Evolutionary conservation across 2,888 invertebrate genomes (phyloP).

Genomic region (Drosophila vallismaia): DNA sequence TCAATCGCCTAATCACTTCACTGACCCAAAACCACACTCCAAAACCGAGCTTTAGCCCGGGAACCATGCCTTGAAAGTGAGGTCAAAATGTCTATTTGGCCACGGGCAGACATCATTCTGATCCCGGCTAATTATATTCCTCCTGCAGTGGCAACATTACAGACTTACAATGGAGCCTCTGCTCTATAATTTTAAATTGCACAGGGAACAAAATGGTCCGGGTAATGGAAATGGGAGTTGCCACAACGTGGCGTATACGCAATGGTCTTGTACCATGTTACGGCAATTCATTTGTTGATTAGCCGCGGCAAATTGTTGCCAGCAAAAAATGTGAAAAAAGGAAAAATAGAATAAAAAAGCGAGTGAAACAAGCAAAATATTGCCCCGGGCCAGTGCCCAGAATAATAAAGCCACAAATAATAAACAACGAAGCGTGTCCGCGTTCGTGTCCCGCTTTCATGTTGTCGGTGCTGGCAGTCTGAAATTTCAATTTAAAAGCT

Average conservation of each 20-base stretch:
- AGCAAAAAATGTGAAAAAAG: not conserved
- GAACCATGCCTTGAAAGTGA: not conserved
- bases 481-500: conserved; percentile 58
- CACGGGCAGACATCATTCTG: conserved; percentile 4
- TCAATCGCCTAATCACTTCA: conserved; percentile 29
- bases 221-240: not conserved
- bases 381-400: conserved; percentile 35
- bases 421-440: conserved; percentile 39
- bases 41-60: no score
- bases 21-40: not conserved
- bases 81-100: conserved; percentile 20
- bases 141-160: conserved; percentile 32
- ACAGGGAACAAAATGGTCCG: conserved; percentile 5
- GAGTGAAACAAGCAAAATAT: conserved; percentile 24
- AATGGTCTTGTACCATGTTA: conserved; percentile 46
- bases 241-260: conserved; percentile 54
- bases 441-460: conserved; percentile 20
- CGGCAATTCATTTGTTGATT: conserved; percentile 63
- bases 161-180: conserved; percentile 15
- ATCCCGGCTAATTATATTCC: conserved; percentile 32
- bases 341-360: conserved; percentile 9
- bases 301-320: conserved; percentile 47
- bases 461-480: conserved; percentile 34
- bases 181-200: conserved; percentile 47
- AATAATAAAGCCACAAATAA: conserved; percentile 59